Percentiles rank a stretch among this genome's conserved stretches.
These are phyloP conservation scores for Misgurnus anguillicaudatus DNA, from an alignment of 2,113 vertebrate genomes.

Conservation along the genomic window DNA sequence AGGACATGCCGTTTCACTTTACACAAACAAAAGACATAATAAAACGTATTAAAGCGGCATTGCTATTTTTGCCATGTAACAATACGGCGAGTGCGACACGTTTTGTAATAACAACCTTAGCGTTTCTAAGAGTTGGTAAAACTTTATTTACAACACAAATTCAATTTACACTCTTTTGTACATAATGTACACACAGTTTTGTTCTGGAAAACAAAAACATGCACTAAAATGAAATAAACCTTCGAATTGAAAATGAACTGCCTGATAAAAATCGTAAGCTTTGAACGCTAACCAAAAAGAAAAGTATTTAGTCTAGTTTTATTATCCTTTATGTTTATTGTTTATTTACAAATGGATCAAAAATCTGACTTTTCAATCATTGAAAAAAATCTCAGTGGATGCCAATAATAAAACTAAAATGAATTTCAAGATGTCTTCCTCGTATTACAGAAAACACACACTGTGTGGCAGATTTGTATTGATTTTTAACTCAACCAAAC, in stretches of 20 bases:
- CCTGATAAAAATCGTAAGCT: background rate
- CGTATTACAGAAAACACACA: no score
- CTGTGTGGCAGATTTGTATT: no score
- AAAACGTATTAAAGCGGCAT: background rate
- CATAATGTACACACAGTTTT: constrained; percentile 51
- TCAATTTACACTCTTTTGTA: constrained; percentile 38
- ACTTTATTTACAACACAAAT: constrained; percentile 66
- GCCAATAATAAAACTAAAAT: no score
- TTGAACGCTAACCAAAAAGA: background rate
- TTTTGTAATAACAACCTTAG: background rate
- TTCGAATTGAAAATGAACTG: background rate
- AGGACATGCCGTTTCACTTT: background rate
- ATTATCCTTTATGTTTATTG: background rate
- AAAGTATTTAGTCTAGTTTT: background rate
- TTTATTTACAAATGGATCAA: background rate
- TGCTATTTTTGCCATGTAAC: no score
- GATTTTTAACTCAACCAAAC: constrained; percentile 11
- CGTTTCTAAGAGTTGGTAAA: background rate
- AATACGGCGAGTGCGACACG: background rate
- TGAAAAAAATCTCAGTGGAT: background rate
- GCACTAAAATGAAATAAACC: background rate
- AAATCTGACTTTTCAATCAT: background rate
- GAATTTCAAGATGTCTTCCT: background rate
- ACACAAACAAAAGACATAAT: background rate
- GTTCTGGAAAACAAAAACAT: constrained; percentile 41